Evolutionary conservation across 2,113 vertebrate genomes (phyloP).

Genomic region (Macaca fascicularis): DNA sequence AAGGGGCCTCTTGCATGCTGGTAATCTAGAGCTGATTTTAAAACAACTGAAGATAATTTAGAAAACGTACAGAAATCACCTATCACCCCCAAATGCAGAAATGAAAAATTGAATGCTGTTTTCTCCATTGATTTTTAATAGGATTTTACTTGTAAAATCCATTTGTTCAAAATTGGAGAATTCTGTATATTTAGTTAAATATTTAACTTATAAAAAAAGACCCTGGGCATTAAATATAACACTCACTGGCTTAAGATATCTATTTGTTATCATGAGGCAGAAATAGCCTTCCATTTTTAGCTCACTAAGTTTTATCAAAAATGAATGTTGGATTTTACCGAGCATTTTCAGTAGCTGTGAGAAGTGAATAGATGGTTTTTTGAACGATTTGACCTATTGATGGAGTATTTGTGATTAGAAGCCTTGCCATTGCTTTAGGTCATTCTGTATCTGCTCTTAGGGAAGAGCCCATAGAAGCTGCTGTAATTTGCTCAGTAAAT

Average conservation of each 20-base stretch:
- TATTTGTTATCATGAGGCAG: not conserved
- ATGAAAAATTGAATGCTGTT: accelerated
- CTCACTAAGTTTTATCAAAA: not conserved
- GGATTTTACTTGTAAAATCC: not conserved
- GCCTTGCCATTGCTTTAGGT: accelerated
- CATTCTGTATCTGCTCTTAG: not conserved
- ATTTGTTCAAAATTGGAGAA: not conserved
- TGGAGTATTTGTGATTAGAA: not conserved
- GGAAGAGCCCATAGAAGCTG: accelerated
- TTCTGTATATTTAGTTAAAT: not conserved
- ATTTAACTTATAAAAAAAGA: not conserved
- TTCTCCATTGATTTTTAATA: not conserved
- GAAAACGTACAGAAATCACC: not conserved
- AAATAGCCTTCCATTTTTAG: not conserved
- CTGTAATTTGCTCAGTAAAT: not conserved
- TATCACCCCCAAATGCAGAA: not conserved
- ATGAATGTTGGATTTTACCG: not conserved
- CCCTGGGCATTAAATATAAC: not conserved
- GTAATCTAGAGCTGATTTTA: too few relatives aligned
- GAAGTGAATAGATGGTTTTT: not conserved
- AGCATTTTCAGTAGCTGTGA: not conserved
- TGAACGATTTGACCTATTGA: constrained; percentile 6
- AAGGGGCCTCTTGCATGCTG: too few relatives aligned
- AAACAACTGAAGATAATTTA: not conserved
- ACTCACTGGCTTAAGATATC: not conserved